Conservation (phyloP, 2,888 invertebrate species). For the Trichacis sp. region DNA sequence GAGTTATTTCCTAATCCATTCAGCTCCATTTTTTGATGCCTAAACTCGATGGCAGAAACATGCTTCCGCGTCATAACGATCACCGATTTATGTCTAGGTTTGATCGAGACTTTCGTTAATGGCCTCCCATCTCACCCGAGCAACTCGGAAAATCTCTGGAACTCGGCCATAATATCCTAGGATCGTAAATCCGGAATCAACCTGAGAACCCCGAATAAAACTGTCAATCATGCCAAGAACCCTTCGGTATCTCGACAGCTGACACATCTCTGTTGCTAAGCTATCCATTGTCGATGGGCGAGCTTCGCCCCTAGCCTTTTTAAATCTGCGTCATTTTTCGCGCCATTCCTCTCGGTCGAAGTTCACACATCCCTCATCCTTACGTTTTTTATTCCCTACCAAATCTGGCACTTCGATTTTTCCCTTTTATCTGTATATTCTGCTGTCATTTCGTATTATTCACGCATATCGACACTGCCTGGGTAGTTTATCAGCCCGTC, state of each 20-base stretch:
- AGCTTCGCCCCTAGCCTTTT: constrained; percentile 32
- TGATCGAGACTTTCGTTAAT: constrained; percentile 4
- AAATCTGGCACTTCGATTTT: constrained; percentile 6
- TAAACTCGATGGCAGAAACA: neutral
- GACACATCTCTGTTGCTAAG: constrained; percentile 60
- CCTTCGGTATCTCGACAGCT: constrained; percentile 57
- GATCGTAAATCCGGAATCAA: constrained; percentile 58
- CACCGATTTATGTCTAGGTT: constrained; percentile 7
- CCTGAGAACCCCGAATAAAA: constrained; percentile 57
- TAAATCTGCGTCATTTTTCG: constrained; percentile 25
- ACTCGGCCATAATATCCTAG: constrained; percentile 11
- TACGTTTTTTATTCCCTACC: constrained; percentile 2
- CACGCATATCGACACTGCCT: neutral
- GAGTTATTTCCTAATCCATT: neutral
- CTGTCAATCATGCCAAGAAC: constrained; percentile 60
- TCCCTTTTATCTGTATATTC: constrained; percentile 1
- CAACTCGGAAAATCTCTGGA: constrained; percentile 14
- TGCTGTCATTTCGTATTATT: neutral
- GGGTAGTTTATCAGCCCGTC: neutral
- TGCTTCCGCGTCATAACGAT: neutral
- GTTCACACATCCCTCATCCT: constrained; percentile 9
- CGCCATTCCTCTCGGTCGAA: constrained; percentile 9
- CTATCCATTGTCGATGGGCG: constrained; percentile 59
- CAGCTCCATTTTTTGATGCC: too few species aligned
- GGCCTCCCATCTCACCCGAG: neutral